These are phyloP conservation scores for Asobara japonica DNA, from an alignment of 1,140 invertebrate genomes.

Conservation along the genomic window DNA sequence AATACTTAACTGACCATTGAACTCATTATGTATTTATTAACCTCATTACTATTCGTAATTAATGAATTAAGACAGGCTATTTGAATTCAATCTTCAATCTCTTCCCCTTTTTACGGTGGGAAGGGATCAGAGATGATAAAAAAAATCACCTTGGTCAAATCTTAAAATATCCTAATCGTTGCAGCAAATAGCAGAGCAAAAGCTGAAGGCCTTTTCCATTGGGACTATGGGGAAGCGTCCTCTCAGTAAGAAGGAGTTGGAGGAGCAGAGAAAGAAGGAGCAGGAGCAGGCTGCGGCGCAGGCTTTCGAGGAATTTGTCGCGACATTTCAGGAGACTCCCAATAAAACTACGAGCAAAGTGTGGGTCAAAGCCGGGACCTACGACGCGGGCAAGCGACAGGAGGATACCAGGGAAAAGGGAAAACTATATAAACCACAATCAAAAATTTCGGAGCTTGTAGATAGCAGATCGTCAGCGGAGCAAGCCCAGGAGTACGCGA, in stretches of 20 bases:
- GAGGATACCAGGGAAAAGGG: conserved; percentile 91
- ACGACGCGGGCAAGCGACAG: conserved; percentile 92
- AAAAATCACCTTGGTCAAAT: not conserved
- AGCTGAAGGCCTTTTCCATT: conserved; percentile 85
- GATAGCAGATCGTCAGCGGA: conserved; percentile 65
- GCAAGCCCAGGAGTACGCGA: conserved; percentile 78
- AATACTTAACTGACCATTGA: too few relatives aligned
- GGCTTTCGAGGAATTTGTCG: conserved; percentile 97
- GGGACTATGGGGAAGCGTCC: conserved; percentile 83
- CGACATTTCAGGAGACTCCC: conserved; percentile 92
- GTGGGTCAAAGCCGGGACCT: conserved; percentile 97
- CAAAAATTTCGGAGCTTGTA: conserved; percentile 73
- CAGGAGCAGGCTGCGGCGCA: conserved; percentile 86
- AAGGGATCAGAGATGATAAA: too few relatives aligned
- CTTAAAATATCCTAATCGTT: not conserved
- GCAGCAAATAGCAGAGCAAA: conserved; percentile 78
- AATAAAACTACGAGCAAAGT: conserved; percentile 83
- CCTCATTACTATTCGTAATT: too few relatives aligned
- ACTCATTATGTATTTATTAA: too few relatives aligned
- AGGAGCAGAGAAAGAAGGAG: conserved; percentile 88
- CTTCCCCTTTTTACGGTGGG: too few relatives aligned
- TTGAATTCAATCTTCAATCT: too few relatives aligned
- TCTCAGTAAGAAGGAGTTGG: conserved; percentile 86
- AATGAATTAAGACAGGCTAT: too few relatives aligned
- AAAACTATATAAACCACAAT: conserved; percentile 93